Evolutionary conservation across 2,113 vertebrate species (phyloP).

Genomic region (Scolopax mira): DNA sequence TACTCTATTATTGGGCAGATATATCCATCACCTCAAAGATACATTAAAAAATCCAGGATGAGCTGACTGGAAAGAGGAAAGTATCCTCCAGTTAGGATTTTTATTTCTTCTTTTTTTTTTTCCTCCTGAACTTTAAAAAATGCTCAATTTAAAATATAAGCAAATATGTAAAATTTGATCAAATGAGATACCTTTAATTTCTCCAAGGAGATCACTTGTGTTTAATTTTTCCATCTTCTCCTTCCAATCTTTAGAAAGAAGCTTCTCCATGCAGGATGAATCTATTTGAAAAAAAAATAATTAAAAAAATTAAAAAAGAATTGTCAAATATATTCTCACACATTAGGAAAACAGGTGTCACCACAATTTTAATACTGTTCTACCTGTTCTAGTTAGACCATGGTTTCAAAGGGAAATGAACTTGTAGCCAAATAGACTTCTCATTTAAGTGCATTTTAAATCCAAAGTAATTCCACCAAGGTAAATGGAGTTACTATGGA

Average conservation of each 20-base stretch:
- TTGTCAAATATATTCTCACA: neutral
- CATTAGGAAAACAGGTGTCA: neutral
- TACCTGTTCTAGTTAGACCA: neutral
- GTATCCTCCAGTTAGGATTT: neutral
- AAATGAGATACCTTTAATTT: slow-evolving; percentile 91
- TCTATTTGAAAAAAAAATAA: slow-evolving; percentile 73
- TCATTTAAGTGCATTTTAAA: slow-evolving; percentile 50
- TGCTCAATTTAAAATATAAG: neutral
- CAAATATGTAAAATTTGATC: slow-evolving; percentile 7
- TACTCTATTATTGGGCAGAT: neutral
- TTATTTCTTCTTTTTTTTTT: neutral
- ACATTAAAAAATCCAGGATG: neutral
- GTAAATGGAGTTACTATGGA: slow-evolving; percentile 63
- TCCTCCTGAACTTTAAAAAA: neutral
- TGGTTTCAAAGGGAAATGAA: slow-evolving; percentile 32
- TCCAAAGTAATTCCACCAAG: slow-evolving; percentile 46
- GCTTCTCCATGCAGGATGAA: slow-evolving; percentile 95
- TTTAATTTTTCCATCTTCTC: slow-evolving; percentile 99
- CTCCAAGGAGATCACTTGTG: slow-evolving; percentile 93
- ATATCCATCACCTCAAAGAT: neutral
- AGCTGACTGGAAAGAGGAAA: neutral
- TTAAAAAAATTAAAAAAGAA: neutral
- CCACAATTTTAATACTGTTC: neutral
- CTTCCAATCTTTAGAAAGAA: slow-evolving; percentile 99
- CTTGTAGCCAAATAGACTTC: neutral